phyloP scores from a whole-genome alignment of 2,888 invertebrate genomes.

The Amphimallon solstitiale region DNA sequence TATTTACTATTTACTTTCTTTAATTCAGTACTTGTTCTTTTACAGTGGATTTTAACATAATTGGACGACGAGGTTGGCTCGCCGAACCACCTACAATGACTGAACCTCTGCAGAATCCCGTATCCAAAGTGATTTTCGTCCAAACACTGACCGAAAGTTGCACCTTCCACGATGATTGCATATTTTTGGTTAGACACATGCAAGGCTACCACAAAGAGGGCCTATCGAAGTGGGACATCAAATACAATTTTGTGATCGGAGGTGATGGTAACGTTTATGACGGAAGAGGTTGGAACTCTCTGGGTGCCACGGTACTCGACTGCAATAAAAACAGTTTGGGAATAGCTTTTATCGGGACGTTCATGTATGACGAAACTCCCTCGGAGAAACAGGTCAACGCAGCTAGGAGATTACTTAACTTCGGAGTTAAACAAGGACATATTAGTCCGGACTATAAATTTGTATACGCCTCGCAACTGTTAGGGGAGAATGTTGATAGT shows the following conservation, averaged over 20 bases:
- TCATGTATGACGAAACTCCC: slow-evolving; percentile 66
- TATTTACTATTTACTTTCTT: no score
- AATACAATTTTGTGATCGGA: slow-evolving; percentile 81
- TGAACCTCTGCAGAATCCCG: not conserved
- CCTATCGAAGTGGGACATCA: slow-evolving; percentile 72
- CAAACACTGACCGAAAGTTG: slow-evolving; percentile 69
- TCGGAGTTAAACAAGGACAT: slow-evolving; percentile 71
- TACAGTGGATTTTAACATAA: no score
- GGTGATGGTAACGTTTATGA: slow-evolving; percentile 80
- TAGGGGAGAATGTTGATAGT: slow-evolving; percentile 68
- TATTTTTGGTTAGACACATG: slow-evolving; percentile 48
- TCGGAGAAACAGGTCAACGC: slow-evolving; percentile 69
- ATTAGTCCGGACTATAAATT: slow-evolving; percentile 73
- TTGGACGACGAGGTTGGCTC: not conserved
- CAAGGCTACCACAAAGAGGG: slow-evolving; percentile 76
- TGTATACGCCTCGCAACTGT: slow-evolving; percentile 75
- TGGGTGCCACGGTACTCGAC: slow-evolving; percentile 74
- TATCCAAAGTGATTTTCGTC: not conserved
- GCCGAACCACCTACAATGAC: not conserved
- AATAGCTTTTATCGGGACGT: slow-evolving; percentile 79
- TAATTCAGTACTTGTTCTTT: no score
- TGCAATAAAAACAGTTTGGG: slow-evolving; percentile 76
- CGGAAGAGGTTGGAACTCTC: slow-evolving; percentile 79
- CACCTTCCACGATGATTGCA: slow-evolving; percentile 73
- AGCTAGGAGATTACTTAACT: slow-evolving; percentile 69